Conservation (phyloP, 2,888 invertebrate genomes). For the Hecatera dysodea region DNA sequence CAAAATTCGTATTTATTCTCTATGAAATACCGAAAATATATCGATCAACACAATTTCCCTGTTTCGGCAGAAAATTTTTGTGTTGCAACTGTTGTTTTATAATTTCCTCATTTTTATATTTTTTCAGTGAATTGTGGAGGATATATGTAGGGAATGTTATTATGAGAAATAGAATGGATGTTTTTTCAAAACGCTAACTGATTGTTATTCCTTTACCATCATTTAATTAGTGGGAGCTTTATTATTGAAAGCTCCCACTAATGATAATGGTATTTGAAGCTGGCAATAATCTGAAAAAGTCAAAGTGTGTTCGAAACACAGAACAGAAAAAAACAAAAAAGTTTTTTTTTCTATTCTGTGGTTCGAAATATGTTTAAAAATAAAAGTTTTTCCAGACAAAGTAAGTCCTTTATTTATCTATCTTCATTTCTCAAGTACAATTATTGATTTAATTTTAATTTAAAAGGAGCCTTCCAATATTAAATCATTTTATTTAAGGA, state of each 20-base stretch:
- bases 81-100: conserved; percentile 38
- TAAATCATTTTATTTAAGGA: no score
- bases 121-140: no score
- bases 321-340: no score
- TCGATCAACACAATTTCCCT: conserved; percentile 51
- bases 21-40: conserved; percentile 37
- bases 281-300: conserved; percentile 28
- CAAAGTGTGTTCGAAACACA: conserved; percentile 19
- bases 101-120: not conserved
- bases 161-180: not conserved
- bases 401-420: not conserved
- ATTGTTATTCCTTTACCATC: not conserved
- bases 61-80: conserved; percentile 42
- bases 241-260: not conserved
- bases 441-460: not conserved
- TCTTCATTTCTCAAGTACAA: not conserved
- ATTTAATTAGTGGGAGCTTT: no score
- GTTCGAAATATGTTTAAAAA: conserved; percentile 19
- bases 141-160: not conserved
- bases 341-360: no score
- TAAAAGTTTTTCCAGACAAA: not conserved
- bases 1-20: conserved; percentile 24
- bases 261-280: not conserved
- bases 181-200: not conserved
- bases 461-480: not conserved